These are phyloP conservation scores for Pinctada fucata DNA, from an alignment of 2,888 invertebrate genomes.

Conservation along the genomic window DNA sequence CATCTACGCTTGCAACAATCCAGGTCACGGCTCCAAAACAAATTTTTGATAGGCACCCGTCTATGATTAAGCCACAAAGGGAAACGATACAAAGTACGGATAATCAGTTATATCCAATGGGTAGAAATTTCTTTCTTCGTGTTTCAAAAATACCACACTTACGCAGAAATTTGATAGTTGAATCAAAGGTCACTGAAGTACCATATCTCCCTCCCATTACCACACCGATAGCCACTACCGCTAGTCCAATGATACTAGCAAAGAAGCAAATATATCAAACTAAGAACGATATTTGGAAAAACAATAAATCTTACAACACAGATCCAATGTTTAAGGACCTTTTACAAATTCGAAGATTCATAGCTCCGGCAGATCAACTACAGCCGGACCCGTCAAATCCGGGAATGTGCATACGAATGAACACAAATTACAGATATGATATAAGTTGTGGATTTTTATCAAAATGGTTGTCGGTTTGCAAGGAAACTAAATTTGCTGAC, in stretches of 20 bases:
- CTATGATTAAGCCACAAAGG: neutral
- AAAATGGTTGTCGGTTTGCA: slow-evolving; percentile 24
- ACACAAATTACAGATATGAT: slow-evolving; percentile 17
- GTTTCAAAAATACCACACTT: neutral
- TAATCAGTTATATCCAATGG: neutral
- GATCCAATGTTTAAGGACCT: neutral
- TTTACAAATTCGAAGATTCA: neutral
- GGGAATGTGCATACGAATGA: slow-evolving; percentile 7
- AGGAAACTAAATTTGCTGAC: slow-evolving; percentile 16
- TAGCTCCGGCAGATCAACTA: neutral
- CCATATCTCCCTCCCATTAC: neutral
- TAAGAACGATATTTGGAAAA: neutral
- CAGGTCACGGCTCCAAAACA: neutral
- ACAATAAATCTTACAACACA: neutral
- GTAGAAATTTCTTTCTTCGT: neutral
- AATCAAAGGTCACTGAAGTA: neutral
- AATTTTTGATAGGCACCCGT: too few species aligned
- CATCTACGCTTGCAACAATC: neutral
- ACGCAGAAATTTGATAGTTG: too few species aligned
- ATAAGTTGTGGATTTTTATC: slow-evolving; percentile 19
- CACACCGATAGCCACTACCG: neutral
- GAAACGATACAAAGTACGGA: neutral
- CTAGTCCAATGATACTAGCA: neutral
- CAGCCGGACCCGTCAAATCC: slow-evolving; percentile 11
- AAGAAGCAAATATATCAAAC: neutral